Base-by-base conservation (phyloP, 2,888 invertebrate species). In the Cosmorhoe ocellata region DNA sequence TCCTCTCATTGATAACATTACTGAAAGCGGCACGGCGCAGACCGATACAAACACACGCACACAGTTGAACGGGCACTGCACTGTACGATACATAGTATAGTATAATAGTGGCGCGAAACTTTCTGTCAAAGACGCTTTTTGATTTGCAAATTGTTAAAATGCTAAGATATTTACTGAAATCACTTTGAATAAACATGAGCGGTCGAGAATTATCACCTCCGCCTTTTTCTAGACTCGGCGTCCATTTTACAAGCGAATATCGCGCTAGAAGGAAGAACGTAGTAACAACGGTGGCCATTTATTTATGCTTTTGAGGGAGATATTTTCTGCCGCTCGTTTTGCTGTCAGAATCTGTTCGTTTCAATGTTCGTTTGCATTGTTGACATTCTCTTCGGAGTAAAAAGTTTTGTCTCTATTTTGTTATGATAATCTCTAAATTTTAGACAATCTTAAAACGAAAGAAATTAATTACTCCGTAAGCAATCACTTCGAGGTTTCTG, bases 221-320 rank as follows among this genome's bases (percentile, higher is more conserved):
- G 76, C 56, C 71, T 74, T 53, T 73, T 73, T 62, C 69, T 67
- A 61, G 61, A 71, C 63, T 80, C 79, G 78, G 81, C 89, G 79
- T 89, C 90, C 90, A 90, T 90, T 83, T 86, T 84, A 85, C 67
- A 81, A 80, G 81, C 79, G 84, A 76, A 73, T 81, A 72, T 78
- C 66, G 70, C 71, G 65, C 65, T 79, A 81, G 74, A 77, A 85
- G 76, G 78, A 85, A 79, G 76, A 82, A 84, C 85, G 85, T 87
- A 87, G 84, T 69, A 79, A 75, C 70, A 84, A 88, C 79, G 84
- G 88, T 89, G 88, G 81, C 90, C 90, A 90, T 90, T 89, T 90
- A 90, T 88, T 89, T 85, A 83, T 71, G 84, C 86, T 89, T 89
- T 84, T 52, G 63, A 63, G 64, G 71, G 81, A 83, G 77, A 84